Conservation (phyloP, 2,888 invertebrate genomes). For the Rhagonycha fulva region DNA sequence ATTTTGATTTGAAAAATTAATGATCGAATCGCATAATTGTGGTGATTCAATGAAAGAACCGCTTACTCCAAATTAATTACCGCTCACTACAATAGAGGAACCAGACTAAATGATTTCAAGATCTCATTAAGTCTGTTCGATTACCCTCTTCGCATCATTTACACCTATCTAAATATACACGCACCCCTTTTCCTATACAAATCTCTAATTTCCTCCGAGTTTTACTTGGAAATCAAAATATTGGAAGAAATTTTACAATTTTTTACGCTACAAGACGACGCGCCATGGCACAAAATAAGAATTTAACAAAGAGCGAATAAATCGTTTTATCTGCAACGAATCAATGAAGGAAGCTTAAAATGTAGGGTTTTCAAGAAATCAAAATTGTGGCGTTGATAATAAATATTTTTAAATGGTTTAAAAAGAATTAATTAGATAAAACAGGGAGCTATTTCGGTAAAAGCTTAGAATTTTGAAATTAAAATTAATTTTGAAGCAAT, state of each 20-base stretch:
- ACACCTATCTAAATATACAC: conserved; percentile 14
- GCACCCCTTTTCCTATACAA: neutral
- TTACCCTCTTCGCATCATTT: conserved; percentile 20
- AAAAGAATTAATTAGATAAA: too few species aligned
- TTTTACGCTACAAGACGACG: neutral
- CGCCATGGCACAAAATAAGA: too few species aligned
- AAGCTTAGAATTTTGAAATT: too few species aligned
- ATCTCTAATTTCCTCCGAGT: neutral
- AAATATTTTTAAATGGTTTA: too few species aligned
- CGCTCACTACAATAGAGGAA: conserved; percentile 16
- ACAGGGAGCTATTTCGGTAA: too few species aligned
- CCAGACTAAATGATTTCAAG: conserved; percentile 26
- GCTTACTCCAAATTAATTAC: neutral
- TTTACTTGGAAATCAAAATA: neutral
- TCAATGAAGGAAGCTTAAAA: too few species aligned
- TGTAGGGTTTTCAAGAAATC: too few species aligned
- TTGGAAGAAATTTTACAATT: neutral
- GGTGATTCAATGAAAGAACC: neutral
- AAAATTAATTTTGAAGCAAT: too few species aligned
- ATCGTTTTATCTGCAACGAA: too few species aligned
- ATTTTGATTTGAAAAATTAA: neutral
- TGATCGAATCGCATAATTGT: neutral
- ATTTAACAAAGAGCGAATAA: too few species aligned
- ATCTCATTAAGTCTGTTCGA: conserved; percentile 28
- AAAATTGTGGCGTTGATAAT: too few species aligned